phyloP scores from a whole-genome alignment of 1,140 invertebrate genomes.

The Copidosoma floridanum region DNA sequence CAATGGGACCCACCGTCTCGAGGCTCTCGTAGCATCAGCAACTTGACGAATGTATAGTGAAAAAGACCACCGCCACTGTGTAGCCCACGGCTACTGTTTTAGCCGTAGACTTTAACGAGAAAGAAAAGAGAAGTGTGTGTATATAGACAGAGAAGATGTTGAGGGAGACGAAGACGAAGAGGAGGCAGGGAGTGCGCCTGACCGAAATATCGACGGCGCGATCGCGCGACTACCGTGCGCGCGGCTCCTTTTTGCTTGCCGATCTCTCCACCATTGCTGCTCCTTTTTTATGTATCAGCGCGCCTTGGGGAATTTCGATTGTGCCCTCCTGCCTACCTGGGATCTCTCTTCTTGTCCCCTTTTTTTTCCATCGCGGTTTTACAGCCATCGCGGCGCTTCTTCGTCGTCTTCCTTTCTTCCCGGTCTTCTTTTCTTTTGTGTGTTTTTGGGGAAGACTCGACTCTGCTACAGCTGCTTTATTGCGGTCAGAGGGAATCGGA shows the following conservation, averaged over 20 bases:
- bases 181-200: too few species aligned
- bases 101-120: slow-evolving; percentile 1
- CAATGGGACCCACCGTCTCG: neutral
- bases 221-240: neutral
- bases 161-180: too few species aligned
- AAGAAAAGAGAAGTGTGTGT: neutral
- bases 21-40: too few species aligned
- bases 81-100: slow-evolving; percentile 3
- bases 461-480: neutral
- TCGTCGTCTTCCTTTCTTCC: neutral
- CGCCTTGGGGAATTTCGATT: slow-evolving; percentile 8
- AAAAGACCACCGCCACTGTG: slow-evolving; percentile 1
- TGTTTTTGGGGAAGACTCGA: too few species aligned
- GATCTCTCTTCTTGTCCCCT: neutral
- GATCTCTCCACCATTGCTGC: neutral
- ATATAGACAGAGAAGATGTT: neutral
- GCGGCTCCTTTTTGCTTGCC: neutral
- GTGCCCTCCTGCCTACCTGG: neutral
- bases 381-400: neutral
- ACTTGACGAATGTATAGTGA: neutral
- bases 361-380: neutral
- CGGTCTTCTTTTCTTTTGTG: neutral
- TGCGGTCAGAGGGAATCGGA: neutral
- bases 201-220: neutral
- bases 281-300: slow-evolving; percentile 12